phyloP scores from a whole-genome alignment of 2,888 invertebrate species.

The Campoplex nolae region DNA sequence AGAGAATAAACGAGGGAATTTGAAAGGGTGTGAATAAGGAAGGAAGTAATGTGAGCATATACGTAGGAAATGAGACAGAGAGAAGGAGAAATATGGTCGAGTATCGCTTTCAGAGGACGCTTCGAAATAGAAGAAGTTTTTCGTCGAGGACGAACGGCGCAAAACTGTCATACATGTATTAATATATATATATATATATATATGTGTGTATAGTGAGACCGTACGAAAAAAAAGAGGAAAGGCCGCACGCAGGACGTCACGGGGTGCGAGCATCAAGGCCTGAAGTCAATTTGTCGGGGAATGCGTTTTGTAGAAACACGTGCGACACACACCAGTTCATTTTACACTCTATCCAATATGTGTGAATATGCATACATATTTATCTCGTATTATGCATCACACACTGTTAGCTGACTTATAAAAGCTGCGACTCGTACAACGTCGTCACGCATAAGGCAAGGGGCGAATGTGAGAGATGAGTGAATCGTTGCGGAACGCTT shows the following conservation, averaged over 20 bases:
- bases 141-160: constrained; percentile 52
- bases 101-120: constrained; percentile 74
- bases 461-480: constrained; percentile 17
- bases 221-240: constrained; percentile 45
- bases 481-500: constrained; percentile 56
- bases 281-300: constrained; percentile 84
- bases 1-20: constrained; percentile 24
- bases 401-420: constrained; percentile 41
- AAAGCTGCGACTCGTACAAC: constrained; percentile 38
- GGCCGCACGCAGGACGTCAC: constrained; percentile 63
- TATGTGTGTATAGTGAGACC: constrained; percentile 12
- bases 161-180: constrained; percentile 24
- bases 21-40: constrained; percentile 47
- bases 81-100: constrained; percentile 52
- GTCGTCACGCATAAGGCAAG: constrained; percentile 11
- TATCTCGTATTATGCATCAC: constrained; percentile 32
- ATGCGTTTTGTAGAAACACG: constrained; percentile 82
- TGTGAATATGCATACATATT: background rate
- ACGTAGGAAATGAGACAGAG: constrained; percentile 33
- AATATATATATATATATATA: background rate
- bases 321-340: constrained; percentile 75
- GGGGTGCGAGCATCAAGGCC: constrained; percentile 78
- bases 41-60: constrained; percentile 28
- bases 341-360: too few species aligned
- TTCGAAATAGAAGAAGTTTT: constrained; percentile 65